Evolutionary conservation across 1,140 invertebrate species (phyloP).

Genomic region (Saxidomus purpurata): DNA sequence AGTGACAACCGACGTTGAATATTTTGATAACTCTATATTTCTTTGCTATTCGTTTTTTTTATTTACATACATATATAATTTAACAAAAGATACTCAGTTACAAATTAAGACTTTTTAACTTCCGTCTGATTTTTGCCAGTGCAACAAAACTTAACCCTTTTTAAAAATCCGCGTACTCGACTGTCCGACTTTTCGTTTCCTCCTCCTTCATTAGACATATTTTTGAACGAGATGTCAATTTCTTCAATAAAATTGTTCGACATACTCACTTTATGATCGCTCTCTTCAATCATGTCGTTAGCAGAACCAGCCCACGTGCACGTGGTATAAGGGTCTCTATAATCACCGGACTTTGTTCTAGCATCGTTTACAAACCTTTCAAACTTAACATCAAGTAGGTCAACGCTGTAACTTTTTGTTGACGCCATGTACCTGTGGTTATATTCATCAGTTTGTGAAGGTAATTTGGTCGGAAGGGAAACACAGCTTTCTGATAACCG

Average conservation of each 20-base stretch:
- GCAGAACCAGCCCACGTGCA: no score
- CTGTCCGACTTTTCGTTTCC: not conserved
- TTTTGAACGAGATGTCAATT: not conserved
- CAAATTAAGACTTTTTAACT: no score
- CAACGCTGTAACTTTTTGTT: not conserved
- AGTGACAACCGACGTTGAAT: no score
- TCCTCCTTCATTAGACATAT: not conserved
- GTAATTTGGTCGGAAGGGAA: not conserved
- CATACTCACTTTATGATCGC: not conserved
- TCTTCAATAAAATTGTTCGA: not conserved
- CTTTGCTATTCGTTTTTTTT: no score
- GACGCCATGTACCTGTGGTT: not conserved
- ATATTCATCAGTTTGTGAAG: not conserved
- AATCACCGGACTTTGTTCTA: not conserved
- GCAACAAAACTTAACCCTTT: not conserved
- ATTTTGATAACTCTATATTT: no score
- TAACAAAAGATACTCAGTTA: no score
- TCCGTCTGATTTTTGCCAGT: not conserved
- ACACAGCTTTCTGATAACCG: not conserved
- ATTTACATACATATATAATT: no score
- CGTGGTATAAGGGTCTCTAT: not conserved
- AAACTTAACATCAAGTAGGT: not conserved
- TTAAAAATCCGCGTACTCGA: not conserved
- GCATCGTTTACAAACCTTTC: constrained; percentile 7
- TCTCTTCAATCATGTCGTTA: no score